Evolutionary conservation across 2,113 vertebrate genomes (phyloP).

Genomic region (Fulmarus glacialis): DNA sequence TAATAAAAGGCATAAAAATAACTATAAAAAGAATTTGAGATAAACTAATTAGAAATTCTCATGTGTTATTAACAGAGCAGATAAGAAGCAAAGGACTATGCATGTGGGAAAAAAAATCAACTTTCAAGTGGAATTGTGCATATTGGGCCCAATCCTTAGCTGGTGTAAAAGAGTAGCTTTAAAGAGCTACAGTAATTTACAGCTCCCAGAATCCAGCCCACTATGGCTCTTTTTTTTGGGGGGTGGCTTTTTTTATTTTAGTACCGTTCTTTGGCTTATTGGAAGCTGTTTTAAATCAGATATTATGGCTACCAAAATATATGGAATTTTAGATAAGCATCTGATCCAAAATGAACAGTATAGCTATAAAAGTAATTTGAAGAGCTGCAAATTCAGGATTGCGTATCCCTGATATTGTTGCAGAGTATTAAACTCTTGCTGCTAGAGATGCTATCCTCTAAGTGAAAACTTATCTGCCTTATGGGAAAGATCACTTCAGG

Average conservation of each 20-base stretch:
- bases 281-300: conserved; percentile 31
- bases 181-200: not conserved
- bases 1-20: conserved; percentile 44
- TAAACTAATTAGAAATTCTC: not conserved
- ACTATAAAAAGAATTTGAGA: not conserved
- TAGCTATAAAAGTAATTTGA: conserved; percentile 56
- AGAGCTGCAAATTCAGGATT: conserved; percentile 56
- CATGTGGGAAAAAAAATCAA: not conserved
- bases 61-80: not conserved
- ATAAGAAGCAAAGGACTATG: not conserved
- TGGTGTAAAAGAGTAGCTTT: not conserved
- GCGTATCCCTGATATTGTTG: conserved; percentile 51
- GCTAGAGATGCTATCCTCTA: conserved; percentile 55
- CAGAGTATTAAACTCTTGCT: conserved; percentile 49
- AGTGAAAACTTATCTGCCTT: conserved; percentile 63
- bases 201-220: not conserved
- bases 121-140: not conserved
- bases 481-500: conserved; percentile 48
- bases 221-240: not conserved
- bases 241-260: not conserved
- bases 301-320: conserved; percentile 36
- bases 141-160: not conserved
- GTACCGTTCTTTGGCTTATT: not conserved
- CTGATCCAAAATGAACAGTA: conserved; percentile 50
- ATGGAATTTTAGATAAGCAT: conserved; percentile 51